Percentiles rank a stretch among this genome's conserved stretches.
phyloP scores from a whole-genome alignment of 2,113 vertebrate genomes.

The Prunella himalayana region DNA sequence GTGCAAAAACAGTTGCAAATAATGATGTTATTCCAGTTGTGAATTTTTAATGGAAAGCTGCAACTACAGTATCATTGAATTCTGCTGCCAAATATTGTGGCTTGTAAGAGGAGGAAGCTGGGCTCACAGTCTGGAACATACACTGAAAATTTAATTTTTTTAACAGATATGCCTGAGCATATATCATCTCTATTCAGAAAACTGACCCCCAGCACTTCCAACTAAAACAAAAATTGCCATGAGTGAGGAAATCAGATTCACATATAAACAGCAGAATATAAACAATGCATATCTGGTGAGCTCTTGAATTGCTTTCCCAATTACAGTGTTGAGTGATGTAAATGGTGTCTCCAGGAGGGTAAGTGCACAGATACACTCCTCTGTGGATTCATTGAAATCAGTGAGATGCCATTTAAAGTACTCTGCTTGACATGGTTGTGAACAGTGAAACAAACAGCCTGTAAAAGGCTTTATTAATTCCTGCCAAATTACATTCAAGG shows the following conservation, averaged over 20 bases:
- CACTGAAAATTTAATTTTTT: neutral
- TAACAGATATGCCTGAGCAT: neutral
- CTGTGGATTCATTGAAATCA: neutral
- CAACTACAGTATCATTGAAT: neutral
- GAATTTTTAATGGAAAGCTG: neutral
- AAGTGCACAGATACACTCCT: neutral
- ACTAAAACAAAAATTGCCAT: neutral
- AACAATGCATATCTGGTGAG: neutral
- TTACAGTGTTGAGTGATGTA: neutral
- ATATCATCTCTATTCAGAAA: neutral
- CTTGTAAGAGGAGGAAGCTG: neutral
- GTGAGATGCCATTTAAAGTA: neutral
- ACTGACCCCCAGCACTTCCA: neutral
- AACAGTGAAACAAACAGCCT: neutral
- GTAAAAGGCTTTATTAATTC: neutral
- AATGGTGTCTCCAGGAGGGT: neutral
- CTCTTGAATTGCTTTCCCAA: neutral
- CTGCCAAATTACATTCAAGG: neutral
- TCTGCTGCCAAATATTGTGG: neutral
- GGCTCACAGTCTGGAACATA: neutral
- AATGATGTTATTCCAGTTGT: neutral
- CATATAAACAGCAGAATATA: neutral
- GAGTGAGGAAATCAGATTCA: neutral
- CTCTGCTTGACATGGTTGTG: neutral
- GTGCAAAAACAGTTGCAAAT: constrained; percentile 6